Conservation (phyloP, 2,797 vertebrate species). For the Acanthopagrus latus region DNA sequence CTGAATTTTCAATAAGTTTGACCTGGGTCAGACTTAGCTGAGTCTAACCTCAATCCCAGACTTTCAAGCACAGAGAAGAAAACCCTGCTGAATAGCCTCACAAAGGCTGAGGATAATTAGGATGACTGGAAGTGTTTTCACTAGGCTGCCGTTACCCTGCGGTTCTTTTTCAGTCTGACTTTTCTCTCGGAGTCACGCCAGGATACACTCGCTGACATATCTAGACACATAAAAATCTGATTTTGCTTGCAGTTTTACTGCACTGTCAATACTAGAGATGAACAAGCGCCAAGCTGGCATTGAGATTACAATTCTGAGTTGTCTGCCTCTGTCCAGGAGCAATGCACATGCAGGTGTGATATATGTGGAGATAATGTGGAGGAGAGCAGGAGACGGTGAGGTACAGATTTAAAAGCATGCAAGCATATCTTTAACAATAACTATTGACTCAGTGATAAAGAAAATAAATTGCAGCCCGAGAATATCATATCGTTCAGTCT, state of each 20-base stretch:
- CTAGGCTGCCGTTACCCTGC: conserved; percentile 16
- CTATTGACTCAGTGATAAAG: no score
- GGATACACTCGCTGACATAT: conserved; percentile 42
- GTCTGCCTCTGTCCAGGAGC: conserved; percentile 16
- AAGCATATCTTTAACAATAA: not conserved
- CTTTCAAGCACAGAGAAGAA: conserved; percentile 45
- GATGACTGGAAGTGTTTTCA: conserved; percentile 55
- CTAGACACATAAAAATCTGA: conserved; percentile 48
- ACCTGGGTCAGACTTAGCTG: conserved; percentile 61
- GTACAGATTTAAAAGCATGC: not conserved
- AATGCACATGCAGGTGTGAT: conserved; percentile 22
- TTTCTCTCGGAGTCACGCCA: conserved; percentile 36
- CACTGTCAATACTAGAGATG: conserved; percentile 43
- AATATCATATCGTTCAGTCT: no score
- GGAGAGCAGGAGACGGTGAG: not conserved
- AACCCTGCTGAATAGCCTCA: conserved; percentile 38
- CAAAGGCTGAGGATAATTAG: conserved; percentile 49
- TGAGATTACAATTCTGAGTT: conserved; percentile 29
- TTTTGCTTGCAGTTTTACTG: conserved; percentile 44
- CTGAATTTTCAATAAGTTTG: conserved; percentile 57
- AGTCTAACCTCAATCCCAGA: conserved; percentile 55
- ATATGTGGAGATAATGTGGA: not conserved
- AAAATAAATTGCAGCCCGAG: not conserved
- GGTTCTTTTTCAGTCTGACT: conserved; percentile 39
- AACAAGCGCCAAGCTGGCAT: conserved; percentile 24